Base-by-base conservation (phyloP, 2,797 vertebrate species). In the Poecilia wingei region DNA sequence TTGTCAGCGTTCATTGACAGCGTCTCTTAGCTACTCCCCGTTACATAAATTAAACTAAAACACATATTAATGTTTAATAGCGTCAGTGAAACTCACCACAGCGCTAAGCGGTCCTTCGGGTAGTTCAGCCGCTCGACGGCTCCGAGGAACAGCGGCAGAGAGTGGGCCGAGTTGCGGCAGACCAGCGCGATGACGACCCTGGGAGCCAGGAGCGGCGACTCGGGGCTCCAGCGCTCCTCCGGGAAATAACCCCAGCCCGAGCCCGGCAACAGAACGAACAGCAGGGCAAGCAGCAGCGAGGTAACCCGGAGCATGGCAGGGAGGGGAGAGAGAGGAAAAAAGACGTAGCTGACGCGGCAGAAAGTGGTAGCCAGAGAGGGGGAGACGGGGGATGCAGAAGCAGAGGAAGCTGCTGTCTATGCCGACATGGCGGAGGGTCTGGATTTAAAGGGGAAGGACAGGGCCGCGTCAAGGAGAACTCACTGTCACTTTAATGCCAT, bases 221-320 rank as follows among this genome's bases (percentile, higher is more conserved):
- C 97, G 1, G 97, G 97, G 93, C 94, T 97, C 96, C 97, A 98
- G 81, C 97, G 97, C 92, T 98, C 97, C 94, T 98, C 97, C 6
- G 96, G 96, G 91, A 98, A 98, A 88, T 98, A 98, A 9, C 94
- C 94, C 79, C 84, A 74, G 61, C 83, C 91, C 82, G 78, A 87
- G 3, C 85, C 92, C 91, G 84, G 77, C 74, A 91, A 80, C 71
- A 94, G 89, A 55, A 92, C 84, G 77, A 81, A 86, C 39, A 92
- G 90, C 83, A 93, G 91, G 88, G 87, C 72, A 13, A 61, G 68
- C 70, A 94, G 82, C 81, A 91, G 87, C 68, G 79, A 81, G 86
- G 75, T 68, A 84, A 92, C 86, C 89, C 90, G 92, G 90, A 31
- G 90, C 95, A 96, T 96, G 92, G 91, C 93, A 87, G 76, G 88